Base-by-base conservation (phyloP, 2,888 invertebrate species). In the Patella pellucida region DNA sequence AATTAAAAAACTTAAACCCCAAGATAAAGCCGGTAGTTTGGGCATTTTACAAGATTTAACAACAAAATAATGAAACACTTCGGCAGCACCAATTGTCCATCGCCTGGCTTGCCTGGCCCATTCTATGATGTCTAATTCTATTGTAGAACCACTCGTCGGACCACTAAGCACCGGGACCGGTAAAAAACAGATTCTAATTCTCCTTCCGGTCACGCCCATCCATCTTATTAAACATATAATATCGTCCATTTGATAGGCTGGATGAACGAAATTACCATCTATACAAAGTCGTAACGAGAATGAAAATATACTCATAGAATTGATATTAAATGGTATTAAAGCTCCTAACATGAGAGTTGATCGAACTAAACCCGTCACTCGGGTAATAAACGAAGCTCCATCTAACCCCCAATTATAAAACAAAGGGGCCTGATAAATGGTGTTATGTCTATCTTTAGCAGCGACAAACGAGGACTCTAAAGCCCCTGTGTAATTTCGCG, bases 361-460 rank as follows among this genome's bases (percentile, higher is more conserved):
- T 23, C 62, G 2, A 62, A 62, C 23, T 23, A 62, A 23, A 12
- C 62, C 62, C 19, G 62, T 62, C 11, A 62, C 62, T 19, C 62
- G 9, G 23, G 62, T 62, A 3, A 62, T 23, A 62, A 62, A 62
- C 14, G 62, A 62, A 62, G 62, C 62, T 11, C 62, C 62, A 62
- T 62, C 62, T 62, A 62, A 62, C 19, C 62, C 62, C 62, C 62
- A 62, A 62, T 62, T 62, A 23, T 62, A 62, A 62, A 62, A 62
- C 23, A 62, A 62, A 62, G 62, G 62, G 62, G 62, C 62, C 23
- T 62, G 62, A 11, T 23, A 62, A 23, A 62, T 62, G 4, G 62
- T 62, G 12, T 19, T 23, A 62, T 62, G 62, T 14, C 23, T 62
- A 62, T 62, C 11, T 11, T 62, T 62, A 19, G 12, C 12, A 3